A percentile compares a stretch with the other conserved stretches of the same genome.
Evolutionary conservation across 2,888 invertebrate species (phyloP).

Genomic region (Caenorhabditis macrosperma): DNA sequence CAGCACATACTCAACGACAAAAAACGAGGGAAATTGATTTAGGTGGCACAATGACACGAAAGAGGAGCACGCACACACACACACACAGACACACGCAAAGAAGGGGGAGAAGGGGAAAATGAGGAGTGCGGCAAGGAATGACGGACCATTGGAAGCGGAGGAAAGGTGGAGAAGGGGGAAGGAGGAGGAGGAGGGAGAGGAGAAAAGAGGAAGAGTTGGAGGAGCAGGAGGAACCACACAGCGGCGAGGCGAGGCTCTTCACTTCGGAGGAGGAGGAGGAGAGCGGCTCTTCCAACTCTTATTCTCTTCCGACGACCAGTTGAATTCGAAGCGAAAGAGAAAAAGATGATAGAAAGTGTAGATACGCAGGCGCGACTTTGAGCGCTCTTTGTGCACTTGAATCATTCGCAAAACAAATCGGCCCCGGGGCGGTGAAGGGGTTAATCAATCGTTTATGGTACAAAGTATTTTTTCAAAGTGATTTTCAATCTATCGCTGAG

Average conservation of each 20-base stretch:
- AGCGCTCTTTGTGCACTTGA: slow-evolving; percentile 43
- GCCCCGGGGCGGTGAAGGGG: not conserved
- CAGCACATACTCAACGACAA: slow-evolving; percentile 48
- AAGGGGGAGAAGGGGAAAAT: slow-evolving; percentile 11
- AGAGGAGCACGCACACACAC: slow-evolving; percentile 39
- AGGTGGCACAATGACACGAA: slow-evolving; percentile 51
- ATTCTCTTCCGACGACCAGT: slow-evolving; percentile 10
- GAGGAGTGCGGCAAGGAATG: slow-evolving; percentile 3
- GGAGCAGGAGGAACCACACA: slow-evolving; percentile 11
- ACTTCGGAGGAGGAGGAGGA: no score
- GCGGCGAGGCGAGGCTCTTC: slow-evolving; percentile 34
- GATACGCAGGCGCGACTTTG: slow-evolving; percentile 14
- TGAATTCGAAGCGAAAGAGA: slow-evolving; percentile 32
- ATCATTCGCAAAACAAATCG: slow-evolving; percentile 24
- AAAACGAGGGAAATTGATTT: slow-evolving; percentile 56
- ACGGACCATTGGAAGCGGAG: slow-evolving; percentile 31
- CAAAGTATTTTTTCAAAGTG: slow-evolving; percentile 17
- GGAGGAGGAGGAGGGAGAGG: slow-evolving; percentile 14
- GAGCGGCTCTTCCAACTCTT: slow-evolving; percentile 53
- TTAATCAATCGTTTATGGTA: slow-evolving; percentile 34
- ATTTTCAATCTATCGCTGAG: not conserved
- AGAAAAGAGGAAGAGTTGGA: slow-evolving; percentile 40
- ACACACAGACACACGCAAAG: slow-evolving; percentile 17
- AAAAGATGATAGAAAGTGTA: slow-evolving; percentile 17
- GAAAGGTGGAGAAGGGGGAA: slow-evolving; percentile 29